phyloP scores from a whole-genome alignment of 2,888 invertebrate species.

The Syrphus vitripennis region DNA sequence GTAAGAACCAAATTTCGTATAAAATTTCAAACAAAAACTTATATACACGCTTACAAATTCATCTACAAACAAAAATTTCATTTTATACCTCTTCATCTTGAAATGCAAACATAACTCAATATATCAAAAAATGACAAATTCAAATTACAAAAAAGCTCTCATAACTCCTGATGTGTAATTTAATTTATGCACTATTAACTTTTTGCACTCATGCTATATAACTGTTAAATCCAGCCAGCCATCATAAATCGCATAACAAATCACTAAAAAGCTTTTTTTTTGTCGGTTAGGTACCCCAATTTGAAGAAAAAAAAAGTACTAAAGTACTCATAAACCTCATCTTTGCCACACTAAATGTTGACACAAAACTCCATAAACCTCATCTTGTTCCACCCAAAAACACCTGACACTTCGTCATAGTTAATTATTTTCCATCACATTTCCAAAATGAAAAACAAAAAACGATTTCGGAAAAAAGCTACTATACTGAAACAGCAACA shows the following conservation, averaged over 20 bases:
- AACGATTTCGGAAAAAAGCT: background rate
- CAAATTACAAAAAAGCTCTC: background rate
- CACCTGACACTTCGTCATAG: conserved; percentile 70
- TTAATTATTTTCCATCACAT: conserved; percentile 64
- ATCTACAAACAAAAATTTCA: background rate
- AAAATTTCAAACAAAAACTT: too few species aligned
- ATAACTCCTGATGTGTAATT: background rate
- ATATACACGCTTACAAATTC: too few species aligned
- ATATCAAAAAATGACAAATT: background rate
- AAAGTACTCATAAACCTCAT: conserved; percentile 4
- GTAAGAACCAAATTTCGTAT: too few species aligned
- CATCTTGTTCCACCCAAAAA: conserved; percentile 61
- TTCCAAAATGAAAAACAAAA: conserved; percentile 5
- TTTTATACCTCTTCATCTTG: background rate
- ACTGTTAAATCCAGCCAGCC: too few species aligned
- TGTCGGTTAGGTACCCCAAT: background rate
- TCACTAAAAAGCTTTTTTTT: background rate
- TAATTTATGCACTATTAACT: background rate
- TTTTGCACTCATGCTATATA: background rate
- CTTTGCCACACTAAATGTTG: conserved; percentile 21
- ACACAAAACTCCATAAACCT: conserved; percentile 54
- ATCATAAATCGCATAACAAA: background rate
- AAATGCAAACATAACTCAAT: background rate
- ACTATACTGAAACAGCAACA: background rate
- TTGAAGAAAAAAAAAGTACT: background rate